phyloP scores from a whole-genome alignment of 2,113 vertebrate species.

The Crotalus helleri region DNA sequence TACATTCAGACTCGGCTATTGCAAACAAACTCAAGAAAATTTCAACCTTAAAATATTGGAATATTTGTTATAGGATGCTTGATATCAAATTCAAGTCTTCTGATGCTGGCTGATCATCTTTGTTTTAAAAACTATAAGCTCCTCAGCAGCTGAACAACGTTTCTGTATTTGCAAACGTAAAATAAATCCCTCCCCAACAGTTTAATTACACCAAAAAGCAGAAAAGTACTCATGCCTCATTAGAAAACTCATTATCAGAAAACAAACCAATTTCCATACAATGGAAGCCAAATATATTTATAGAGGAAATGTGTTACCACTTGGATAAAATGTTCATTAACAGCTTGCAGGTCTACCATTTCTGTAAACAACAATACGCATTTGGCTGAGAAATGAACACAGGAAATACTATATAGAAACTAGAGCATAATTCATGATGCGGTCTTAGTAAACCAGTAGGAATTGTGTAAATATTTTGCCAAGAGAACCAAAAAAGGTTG shows the following conservation, averaged over 20 bases:
- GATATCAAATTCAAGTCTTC: background rate
- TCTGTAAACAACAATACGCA: conserved; percentile 47
- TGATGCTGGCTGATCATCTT: background rate
- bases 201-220: background rate
- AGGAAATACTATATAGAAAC: conserved; percentile 55
- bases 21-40: background rate
- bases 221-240: background rate
- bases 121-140: background rate
- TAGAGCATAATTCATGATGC: conserved; percentile 41
- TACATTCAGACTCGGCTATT: background rate
- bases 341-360: conserved; percentile 49
- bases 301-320: background rate
- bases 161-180: background rate
- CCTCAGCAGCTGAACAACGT: background rate
- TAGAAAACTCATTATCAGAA: background rate
- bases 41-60: background rate
- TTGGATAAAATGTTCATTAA: conserved; percentile 49
- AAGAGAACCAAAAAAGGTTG: background rate
- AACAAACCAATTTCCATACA: conserved; percentile 16
- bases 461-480: background rate
- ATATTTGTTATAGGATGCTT: background rate
- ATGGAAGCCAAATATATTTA: background rate
- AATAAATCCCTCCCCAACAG: background rate
- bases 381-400: conserved; percentile 63
- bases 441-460: conserved; percentile 1